Conservation (phyloP, 92 coral and sea anemone species). For the Bergia puertoricense region DNA sequence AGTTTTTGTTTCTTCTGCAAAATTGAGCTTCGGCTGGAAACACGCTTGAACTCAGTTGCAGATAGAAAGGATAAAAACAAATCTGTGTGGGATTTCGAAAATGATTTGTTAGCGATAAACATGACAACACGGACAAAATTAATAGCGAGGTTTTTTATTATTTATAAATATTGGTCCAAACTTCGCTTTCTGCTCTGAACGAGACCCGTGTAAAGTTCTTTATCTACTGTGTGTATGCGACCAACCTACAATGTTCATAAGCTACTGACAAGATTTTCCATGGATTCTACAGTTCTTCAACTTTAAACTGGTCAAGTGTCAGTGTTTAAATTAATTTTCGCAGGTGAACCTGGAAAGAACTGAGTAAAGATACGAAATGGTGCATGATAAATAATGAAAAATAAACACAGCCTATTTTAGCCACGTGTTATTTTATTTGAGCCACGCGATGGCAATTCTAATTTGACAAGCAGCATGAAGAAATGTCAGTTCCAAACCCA, state of each 20-base stretch:
- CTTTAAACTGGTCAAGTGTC: conserved; percentile 38
- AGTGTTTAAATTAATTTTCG: conserved; percentile 50
- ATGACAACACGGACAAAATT: conserved; percentile 24
- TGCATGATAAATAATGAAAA: conserved; percentile 30
- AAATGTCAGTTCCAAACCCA: background rate
- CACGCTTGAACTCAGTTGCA: conserved; percentile 9
- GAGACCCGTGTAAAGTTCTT: background rate
- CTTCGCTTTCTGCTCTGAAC: background rate
- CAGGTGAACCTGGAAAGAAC: conserved; percentile 53
- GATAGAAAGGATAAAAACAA: background rate
- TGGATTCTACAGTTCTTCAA: no score
- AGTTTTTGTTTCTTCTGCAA: background rate
- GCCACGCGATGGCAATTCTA: conserved; percentile 28
- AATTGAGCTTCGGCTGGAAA: background rate
- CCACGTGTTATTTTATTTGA: conserved; percentile 36
- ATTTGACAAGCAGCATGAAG: conserved; percentile 35
- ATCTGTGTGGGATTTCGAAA: background rate
- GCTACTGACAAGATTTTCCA: background rate
- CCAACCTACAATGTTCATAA: background rate
- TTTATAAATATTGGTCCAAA: conserved; percentile 21
- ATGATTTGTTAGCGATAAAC: conserved; percentile 32
- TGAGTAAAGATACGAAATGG: conserved; percentile 45
- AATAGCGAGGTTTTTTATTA: conserved; percentile 34
- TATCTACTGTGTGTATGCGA: background rate
- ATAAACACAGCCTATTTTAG: conserved; percentile 34